These are phyloP conservation scores for Ichneumon xanthorius DNA, from an alignment of 2,888 invertebrate genomes.

Conservation along the genomic window DNA sequence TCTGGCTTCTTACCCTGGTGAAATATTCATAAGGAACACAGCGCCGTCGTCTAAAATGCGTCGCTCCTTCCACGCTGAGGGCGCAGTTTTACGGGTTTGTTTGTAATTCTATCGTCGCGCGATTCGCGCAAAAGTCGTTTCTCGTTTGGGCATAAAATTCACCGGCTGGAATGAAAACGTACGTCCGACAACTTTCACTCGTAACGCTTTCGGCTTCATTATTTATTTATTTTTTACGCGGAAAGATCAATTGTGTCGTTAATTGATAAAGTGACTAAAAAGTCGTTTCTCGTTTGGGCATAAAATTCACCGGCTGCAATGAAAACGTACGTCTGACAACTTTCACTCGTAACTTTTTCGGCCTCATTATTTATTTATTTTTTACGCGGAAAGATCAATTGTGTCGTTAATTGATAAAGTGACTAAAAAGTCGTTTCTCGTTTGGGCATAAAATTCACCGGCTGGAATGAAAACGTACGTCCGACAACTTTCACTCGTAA, in stretches of 20 bases:
- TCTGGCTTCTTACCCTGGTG: constrained; percentile 26
- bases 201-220: neutral
- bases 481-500: no score
- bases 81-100: neutral
- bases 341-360: no score
- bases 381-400: no score
- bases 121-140: neutral
- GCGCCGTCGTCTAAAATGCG: neutral
- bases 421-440: no score
- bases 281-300: no score
- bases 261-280: no score
- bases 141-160: neutral
- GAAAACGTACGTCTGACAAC: no score
- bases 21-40: constrained; percentile 39
- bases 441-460: no score
- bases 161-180: neutral
- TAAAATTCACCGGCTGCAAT: no score
- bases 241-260: neutral
- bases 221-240: neutral
- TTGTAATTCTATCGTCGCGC: neutral
- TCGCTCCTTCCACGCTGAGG: neutral
- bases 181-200: neutral
- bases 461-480: no score
- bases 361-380: no score
- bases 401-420: no score